Evolutionary conservation across 2,797 vertebrate genomes (phyloP).

Genomic region (Mus spretus): DNA sequence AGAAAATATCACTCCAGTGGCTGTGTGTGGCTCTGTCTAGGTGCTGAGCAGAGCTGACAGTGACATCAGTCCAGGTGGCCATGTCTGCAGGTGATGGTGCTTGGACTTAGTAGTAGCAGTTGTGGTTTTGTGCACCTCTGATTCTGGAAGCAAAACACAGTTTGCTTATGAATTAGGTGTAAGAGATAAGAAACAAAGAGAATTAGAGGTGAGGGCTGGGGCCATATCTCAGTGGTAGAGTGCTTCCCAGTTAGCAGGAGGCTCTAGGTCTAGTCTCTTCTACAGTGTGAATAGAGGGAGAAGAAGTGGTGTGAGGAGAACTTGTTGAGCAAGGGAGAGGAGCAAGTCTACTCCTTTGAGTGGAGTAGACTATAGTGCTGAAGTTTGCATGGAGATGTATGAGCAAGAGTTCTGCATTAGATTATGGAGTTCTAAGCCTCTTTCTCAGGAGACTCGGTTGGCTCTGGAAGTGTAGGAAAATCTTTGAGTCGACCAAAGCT

Average conservation of each 20-base stretch:
- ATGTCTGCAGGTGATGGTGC: fast-evolving
- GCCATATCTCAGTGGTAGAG: neutral
- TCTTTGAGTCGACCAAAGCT: neutral
- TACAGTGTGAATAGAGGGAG: neutral
- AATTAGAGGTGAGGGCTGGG: neutral
- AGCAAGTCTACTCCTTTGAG: neutral
- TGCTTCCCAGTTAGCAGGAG: neutral
- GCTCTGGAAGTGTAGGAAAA: neutral
- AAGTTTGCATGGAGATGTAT: neutral
- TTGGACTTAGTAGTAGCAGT: no score
- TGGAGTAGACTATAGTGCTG: neutral
- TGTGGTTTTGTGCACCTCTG: neutral
- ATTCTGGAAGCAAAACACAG: neutral
- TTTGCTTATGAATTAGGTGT: neutral
- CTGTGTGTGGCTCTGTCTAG: no score
- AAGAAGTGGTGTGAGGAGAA: neutral
- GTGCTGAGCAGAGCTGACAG: neutral
- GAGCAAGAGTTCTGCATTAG: neutral
- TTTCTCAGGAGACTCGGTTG: neutral
- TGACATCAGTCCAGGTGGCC: neutral
- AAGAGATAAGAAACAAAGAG: neutral
- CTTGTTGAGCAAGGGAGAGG: neutral
- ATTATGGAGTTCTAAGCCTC: neutral
- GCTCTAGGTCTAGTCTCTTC: neutral
- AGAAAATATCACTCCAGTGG: no score